Conservation (phyloP, 1,140 invertebrate species). For the Calliopsis andreniformis region DNA sequence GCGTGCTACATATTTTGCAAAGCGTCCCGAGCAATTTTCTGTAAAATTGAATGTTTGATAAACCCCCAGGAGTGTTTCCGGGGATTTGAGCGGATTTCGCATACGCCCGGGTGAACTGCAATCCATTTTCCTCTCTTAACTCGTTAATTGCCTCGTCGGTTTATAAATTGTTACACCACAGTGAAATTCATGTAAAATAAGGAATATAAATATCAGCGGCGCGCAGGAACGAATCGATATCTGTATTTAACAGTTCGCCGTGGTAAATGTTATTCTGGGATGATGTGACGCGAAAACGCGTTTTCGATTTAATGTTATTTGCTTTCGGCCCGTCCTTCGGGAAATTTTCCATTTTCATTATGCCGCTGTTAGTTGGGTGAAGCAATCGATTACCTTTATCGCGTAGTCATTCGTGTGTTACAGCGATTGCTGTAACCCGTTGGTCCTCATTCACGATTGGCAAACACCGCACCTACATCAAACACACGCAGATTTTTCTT, state of each 20-base stretch:
- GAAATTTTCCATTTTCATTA: conserved; percentile 7
- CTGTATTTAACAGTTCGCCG: too few relatives aligned
- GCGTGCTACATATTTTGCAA: too few relatives aligned
- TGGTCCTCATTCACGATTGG: conserved; percentile 4
- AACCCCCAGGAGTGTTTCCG: too few relatives aligned
- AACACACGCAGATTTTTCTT: background rate
- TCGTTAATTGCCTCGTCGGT: too few relatives aligned
- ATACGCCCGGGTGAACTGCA: too few relatives aligned
- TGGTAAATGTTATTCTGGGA: background rate
- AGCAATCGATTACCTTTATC: conserved; percentile 7
- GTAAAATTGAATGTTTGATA: too few relatives aligned
- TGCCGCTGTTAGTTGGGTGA: background rate
- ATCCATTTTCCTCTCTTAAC: too few relatives aligned
- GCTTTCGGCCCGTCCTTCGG: background rate
- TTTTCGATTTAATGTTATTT: conserved; percentile 9
- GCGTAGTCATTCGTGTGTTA: conserved; percentile 9
- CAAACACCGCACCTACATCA: background rate
- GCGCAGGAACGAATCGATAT: background rate
- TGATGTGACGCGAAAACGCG: background rate
- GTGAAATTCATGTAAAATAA: too few relatives aligned
- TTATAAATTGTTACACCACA: too few relatives aligned
- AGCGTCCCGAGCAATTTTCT: too few relatives aligned
- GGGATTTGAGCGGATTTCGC: too few relatives aligned
- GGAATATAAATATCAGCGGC: too few relatives aligned
- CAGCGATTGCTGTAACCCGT: conserved; percentile 11